phyloP scores from a whole-genome alignment of 2,797 vertebrate genomes.

The Tokudaia tokunoshimensis region DNA sequence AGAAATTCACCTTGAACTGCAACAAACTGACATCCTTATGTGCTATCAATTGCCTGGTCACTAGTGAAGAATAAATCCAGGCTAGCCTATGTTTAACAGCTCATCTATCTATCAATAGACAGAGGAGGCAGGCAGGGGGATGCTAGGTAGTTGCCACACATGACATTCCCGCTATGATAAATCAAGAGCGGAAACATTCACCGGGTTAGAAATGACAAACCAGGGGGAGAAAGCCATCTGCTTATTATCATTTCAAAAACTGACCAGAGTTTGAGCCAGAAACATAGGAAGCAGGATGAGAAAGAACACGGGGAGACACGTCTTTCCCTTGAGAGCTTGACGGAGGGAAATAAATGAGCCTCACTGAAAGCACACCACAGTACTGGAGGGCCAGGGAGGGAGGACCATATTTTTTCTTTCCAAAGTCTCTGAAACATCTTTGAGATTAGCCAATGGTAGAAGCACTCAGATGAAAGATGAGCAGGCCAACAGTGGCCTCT shows the following conservation, averaged over 20 bases:
- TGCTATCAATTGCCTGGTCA: slow-evolving; percentile 35
- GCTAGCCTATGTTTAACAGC: neutral
- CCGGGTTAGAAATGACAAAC: slow-evolving; percentile 58
- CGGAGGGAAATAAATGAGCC: slow-evolving; percentile 57
- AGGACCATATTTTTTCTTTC: neutral
- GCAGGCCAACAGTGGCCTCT: neutral
- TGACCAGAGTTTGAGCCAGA: slow-evolving; percentile 19
- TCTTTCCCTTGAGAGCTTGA: slow-evolving; percentile 56
- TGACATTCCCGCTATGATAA: slow-evolving; percentile 52
- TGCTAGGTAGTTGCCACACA: neutral
- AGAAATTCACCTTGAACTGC: slow-evolving; percentile 73
- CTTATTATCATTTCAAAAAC: slow-evolving; percentile 75
- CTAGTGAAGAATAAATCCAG: slow-evolving; percentile 55
- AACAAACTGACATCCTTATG: slow-evolving; percentile 23
- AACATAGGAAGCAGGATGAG: slow-evolving; percentile 19
- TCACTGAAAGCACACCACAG: neutral
- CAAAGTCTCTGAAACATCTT: slow-evolving; percentile 46
- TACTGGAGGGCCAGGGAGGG: neutral
- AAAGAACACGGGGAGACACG: slow-evolving; percentile 44
- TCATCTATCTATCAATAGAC: neutral
- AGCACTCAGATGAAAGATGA: neutral
- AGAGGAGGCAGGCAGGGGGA: slow-evolving; percentile 11
- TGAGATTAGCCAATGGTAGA: neutral
- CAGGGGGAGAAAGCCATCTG: slow-evolving; percentile 42
- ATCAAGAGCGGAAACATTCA: slow-evolving; percentile 65